Base-by-base conservation (phyloP, 2,888 invertebrate species). In the Neria commutata region DNA sequence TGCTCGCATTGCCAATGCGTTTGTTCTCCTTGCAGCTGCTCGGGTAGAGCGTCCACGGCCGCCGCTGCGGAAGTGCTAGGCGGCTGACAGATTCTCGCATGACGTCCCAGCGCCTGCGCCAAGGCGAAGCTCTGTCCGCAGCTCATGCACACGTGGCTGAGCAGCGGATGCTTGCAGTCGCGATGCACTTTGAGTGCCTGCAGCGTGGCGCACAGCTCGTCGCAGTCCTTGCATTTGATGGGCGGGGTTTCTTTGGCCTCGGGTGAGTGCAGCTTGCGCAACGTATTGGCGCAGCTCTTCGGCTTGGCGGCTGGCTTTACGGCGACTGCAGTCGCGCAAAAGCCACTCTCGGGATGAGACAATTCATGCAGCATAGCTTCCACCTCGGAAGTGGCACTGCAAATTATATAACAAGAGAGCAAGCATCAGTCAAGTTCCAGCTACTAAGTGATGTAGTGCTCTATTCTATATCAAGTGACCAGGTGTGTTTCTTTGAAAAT, bases 31-130 rank as follows among this genome's bases (percentile, higher is more conserved):
- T 58, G 19, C 21, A 33, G 3, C 16, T 29, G 42, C 1, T 1
- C 6, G 16, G 8, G 16, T 19, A 17, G 24, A 3, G 26, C 23
- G 10, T 47, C n/a, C 10, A 25, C 40, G 2, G 25, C 46, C 5
- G 58, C 4, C 10, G 65, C 64, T 3, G 53, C 63, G 52, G 66
- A 63, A 19, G 68, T 56, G 23, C 53, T 17, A n/a, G n/a, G n/a
- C 16, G 76, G 72, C 58, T 75, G 64, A 54, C 78, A 71, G 58
- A 55, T 61, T 50, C 83, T 75, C 86, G 91, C 2, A 84, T 93
- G 93, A 11, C 86, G 85, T 0, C 89, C 86, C 11, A 92, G 85
- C 72, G 91, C 91, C 83, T 92, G 92, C 1, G 89, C 84, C 0
- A 91, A 82, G 0, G 86, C 84, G 73, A 92, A 92, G 11, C 83